phyloP scores from a whole-genome alignment of 1,140 invertebrate species.

The Proctacanthus coquilletti region DNA sequence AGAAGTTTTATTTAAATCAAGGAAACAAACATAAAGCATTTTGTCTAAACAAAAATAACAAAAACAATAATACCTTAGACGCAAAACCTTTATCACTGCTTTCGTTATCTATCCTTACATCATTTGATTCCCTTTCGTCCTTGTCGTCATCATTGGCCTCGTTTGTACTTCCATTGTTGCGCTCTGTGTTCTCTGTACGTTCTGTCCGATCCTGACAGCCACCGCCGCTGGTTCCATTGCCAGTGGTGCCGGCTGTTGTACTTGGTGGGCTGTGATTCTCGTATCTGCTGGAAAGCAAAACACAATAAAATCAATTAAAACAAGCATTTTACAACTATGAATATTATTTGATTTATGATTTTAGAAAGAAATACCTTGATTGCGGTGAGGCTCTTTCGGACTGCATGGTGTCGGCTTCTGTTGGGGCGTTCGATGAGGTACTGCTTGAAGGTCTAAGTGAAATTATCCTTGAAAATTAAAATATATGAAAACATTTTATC shows the following conservation, averaged over 20 bases:
- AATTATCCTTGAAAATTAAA: background rate
- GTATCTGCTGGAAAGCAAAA: slow-evolving; percentile 19
- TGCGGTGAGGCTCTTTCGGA: slow-evolving; percentile 28
- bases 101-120: slow-evolving; percentile 13
- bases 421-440: slow-evolving; percentile 27
- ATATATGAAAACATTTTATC: background rate
- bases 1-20: background rate
- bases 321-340: slow-evolving; percentile 1
- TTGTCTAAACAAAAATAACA: background rate
- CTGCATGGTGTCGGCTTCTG: slow-evolving; percentile 30
- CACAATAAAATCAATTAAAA: background rate
- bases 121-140: slow-evolving; percentile 25
- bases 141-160: slow-evolving; percentile 21
- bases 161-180: slow-evolving; percentile 28
- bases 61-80: slow-evolving; percentile 4
- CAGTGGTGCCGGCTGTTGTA: slow-evolving; percentile 25
- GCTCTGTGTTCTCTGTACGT: slow-evolving; percentile 26
- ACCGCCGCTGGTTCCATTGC: slow-evolving; percentile 17
- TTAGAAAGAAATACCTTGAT: slow-evolving; percentile 19
- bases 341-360: background rate
- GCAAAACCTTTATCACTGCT: slow-evolving; percentile 4
- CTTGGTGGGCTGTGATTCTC: slow-evolving; percentile 29
- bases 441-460: slow-evolving; percentile 24
- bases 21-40: background rate
- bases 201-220: slow-evolving; percentile 12